Conservation (phyloP, 2,797 vertebrate genomes). For the Rhynchonycteris naso region DNA sequence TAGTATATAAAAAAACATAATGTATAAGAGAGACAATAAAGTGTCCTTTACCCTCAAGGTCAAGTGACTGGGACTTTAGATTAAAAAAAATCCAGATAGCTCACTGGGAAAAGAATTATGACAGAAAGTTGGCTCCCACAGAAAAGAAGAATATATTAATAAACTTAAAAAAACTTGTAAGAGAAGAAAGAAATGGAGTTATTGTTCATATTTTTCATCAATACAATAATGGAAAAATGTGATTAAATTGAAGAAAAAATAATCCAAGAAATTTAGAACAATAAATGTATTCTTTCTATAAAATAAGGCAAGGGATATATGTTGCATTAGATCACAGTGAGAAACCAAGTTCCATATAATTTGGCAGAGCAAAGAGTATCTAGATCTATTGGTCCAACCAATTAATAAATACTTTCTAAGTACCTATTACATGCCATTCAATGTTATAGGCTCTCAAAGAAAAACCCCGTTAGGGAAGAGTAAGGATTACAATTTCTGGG, state of each 20-base stretch:
- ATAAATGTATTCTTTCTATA: background rate
- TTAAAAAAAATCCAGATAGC: background rate
- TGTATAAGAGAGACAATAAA: slow-evolving; percentile 6
- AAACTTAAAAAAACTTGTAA: background rate
- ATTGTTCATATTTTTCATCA: background rate
- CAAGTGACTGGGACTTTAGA: background rate
- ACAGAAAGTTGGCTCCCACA: background rate
- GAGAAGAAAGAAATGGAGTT: background rate
- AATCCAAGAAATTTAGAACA: background rate
- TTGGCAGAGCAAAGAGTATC: background rate
- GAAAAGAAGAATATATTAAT: background rate
- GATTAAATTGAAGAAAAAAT: background rate
- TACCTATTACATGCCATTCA: background rate
- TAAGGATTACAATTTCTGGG: background rate
- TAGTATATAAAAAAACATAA: slow-evolving; percentile 7
- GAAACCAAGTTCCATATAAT: background rate
- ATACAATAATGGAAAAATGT: background rate
- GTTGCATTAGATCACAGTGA: background rate
- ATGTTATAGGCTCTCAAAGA: background rate
- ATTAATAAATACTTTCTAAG: background rate
- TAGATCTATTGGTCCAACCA: background rate
- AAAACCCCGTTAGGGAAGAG: background rate
- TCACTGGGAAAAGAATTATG: background rate
- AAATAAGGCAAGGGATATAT: background rate
- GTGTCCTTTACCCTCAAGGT: background rate